A percentile compares a stretch with the other conserved stretches of the same genome.
phyloP scores from a whole-genome alignment of 2,888 invertebrate genomes.

The Ypsolopha scabrella region DNA sequence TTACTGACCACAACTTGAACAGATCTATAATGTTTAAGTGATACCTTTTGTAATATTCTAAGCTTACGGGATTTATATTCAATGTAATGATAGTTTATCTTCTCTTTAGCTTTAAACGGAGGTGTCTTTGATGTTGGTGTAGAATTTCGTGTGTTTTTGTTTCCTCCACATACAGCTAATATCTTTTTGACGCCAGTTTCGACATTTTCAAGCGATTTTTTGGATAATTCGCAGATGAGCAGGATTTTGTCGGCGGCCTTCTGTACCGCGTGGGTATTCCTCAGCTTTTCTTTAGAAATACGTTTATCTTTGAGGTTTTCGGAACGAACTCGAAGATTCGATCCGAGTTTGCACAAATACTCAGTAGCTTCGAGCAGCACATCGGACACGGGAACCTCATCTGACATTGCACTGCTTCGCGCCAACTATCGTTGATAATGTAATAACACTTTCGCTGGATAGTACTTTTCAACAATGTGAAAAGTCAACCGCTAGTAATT shows the following conservation, averaged over 20 bases:
- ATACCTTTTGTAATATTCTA: constrained; percentile 37
- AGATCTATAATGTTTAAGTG: constrained; percentile 41
- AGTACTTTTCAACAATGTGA: too few species aligned
- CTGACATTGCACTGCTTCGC: constrained; percentile 38
- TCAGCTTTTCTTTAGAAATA: constrained; percentile 42
- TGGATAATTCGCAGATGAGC: constrained; percentile 56
- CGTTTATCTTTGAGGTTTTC: constrained; percentile 46
- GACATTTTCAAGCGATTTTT: constrained; percentile 56
- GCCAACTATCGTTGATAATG: not conserved
- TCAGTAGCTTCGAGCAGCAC: constrained; percentile 54
- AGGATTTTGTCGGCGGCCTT: constrained; percentile 55
- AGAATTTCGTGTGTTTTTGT: not conserved
- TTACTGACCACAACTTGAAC: constrained; percentile 35
- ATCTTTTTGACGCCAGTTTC: constrained; percentile 45
- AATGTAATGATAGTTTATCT: constrained; percentile 26
- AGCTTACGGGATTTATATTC: constrained; percentile 32
- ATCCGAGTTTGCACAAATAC: constrained; percentile 56
- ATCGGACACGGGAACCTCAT: constrained; percentile 44
- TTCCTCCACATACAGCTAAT: constrained; percentile 10
- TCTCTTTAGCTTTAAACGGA: not conserved
- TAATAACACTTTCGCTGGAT: too few species aligned
- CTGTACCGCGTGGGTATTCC: constrained; percentile 46
- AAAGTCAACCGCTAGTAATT: too few species aligned
- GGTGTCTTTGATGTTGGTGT: not conserved
- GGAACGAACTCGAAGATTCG: constrained; percentile 47